Percentiles rank a stretch among this genome's conserved stretches.
These are phyloP conservation scores for Drosophila fungiperda DNA, from an alignment of 2,888 invertebrate species.

Conservation along the genomic window DNA sequence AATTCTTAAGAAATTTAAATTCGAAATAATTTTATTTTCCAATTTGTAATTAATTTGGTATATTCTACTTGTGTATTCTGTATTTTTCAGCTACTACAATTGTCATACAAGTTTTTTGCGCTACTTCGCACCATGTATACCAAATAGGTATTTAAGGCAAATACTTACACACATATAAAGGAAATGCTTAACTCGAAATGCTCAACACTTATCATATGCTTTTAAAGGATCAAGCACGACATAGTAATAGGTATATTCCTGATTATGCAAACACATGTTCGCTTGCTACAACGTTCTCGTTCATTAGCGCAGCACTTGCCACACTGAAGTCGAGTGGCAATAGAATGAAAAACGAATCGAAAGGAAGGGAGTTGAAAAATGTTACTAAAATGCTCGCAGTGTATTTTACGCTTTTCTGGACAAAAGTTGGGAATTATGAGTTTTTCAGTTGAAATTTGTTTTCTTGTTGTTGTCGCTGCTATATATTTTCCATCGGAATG, in stretches of 20 bases:
- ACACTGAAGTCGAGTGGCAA: not conserved
- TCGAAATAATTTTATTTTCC: not conserved
- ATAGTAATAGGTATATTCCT: constrained; percentile 23
- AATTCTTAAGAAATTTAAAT: not conserved
- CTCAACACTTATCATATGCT: constrained; percentile 43
- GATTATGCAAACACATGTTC: constrained; percentile 70
- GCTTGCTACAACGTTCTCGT: constrained; percentile 12
- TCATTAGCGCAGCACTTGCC: constrained; percentile 39
- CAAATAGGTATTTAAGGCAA: constrained; percentile 31
- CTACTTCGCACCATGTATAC: constrained; percentile 79
- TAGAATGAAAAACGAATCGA: not conserved
- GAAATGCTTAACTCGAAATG: constrained; percentile 23
- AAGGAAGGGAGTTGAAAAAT: constrained; percentile 2
- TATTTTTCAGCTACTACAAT: constrained; percentile 72
- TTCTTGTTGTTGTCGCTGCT: constrained; percentile 5
- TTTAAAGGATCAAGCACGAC: constrained; percentile 59
- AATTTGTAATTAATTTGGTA: not conserved
- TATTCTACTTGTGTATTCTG: not conserved
- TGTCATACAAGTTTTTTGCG: constrained; percentile 83
- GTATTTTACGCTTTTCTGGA: constrained; percentile 41
- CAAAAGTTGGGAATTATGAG: constrained; percentile 26
- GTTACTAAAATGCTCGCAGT: constrained; percentile 27
- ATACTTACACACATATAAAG: not conserved
- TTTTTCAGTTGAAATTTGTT: constrained; percentile 17
- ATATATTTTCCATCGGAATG: constrained; percentile 3